Conservation (phyloP, 2,888 invertebrate genomes). For the Antitype chi region DNA sequence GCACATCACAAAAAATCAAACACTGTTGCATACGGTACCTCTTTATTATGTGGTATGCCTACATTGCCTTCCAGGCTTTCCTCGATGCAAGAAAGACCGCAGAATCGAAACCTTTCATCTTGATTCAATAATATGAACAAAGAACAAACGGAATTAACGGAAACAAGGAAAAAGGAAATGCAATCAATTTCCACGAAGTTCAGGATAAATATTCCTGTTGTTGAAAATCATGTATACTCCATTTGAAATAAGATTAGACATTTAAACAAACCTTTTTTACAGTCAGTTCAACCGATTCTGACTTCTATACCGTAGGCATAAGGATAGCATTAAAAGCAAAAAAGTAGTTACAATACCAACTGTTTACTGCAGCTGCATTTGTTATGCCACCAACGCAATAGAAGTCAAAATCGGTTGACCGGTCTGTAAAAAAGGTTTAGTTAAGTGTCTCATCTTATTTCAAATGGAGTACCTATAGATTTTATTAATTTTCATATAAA, state of each 20-base stretch:
- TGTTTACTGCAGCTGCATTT: too few relatives aligned
- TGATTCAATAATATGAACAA: conserved; percentile 22
- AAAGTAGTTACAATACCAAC: too few relatives aligned
- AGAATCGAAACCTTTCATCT: conserved; percentile 17
- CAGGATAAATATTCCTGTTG: background rate
- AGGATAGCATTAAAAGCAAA: too few relatives aligned
- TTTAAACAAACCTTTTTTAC: too few relatives aligned
- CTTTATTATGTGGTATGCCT: background rate
- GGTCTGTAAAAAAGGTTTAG: too few relatives aligned
- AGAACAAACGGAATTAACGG: background rate
- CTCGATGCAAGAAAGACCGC: background rate
- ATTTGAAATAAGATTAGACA: too few relatives aligned
- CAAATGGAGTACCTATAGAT: too few relatives aligned
- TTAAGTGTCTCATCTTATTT: too few relatives aligned
- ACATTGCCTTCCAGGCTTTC: background rate
- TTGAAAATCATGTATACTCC: conserved; percentile 1
- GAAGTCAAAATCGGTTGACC: too few relatives aligned
- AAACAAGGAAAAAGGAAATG: conserved; percentile 9
- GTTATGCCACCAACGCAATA: too few relatives aligned
- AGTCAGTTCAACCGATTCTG: too few relatives aligned
- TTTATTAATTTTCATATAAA: background rate
- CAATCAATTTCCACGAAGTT: background rate
- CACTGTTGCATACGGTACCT: background rate
- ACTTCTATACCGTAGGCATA: too few relatives aligned
- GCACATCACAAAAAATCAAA: background rate